These are phyloP conservation scores for Callimico goeldii DNA, from an alignment of 2,797 vertebrate genomes.

Conservation along the genomic window DNA sequence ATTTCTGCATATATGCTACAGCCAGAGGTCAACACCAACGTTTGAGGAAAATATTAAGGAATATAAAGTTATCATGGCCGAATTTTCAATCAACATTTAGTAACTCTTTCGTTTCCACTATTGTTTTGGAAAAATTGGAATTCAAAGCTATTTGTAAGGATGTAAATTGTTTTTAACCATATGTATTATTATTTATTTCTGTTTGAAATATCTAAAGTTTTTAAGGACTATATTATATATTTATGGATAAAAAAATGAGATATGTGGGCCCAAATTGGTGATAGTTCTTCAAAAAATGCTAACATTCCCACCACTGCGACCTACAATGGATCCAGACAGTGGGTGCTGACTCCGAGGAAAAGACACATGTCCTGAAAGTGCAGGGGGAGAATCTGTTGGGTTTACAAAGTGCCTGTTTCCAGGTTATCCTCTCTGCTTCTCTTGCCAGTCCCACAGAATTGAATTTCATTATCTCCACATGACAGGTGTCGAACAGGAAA, in stretches of 20 bases:
- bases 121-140: background rate
- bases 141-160: background rate
- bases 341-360: background rate
- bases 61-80: background rate
- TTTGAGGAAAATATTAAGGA: background rate
- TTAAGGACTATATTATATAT: background rate
- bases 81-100: background rate
- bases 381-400: background rate
- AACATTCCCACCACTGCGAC: background rate
- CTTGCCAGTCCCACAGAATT: background rate
- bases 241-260: background rate
- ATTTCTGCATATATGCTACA: background rate
- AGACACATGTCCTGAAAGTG: background rate
- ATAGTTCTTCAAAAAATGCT: background rate
- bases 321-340: background rate
- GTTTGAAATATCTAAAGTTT: background rate
- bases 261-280: background rate
- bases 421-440: background rate
- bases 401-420: background rate
- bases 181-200: background rate
- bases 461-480: background rate
- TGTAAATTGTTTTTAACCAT: background rate
- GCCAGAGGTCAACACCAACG: background rate
- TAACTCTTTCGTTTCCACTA: background rate
- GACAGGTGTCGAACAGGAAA: background rate